Evolutionary conservation across 2,797 vertebrate species (phyloP).

Genomic region (Nyctibius grandis): DNA sequence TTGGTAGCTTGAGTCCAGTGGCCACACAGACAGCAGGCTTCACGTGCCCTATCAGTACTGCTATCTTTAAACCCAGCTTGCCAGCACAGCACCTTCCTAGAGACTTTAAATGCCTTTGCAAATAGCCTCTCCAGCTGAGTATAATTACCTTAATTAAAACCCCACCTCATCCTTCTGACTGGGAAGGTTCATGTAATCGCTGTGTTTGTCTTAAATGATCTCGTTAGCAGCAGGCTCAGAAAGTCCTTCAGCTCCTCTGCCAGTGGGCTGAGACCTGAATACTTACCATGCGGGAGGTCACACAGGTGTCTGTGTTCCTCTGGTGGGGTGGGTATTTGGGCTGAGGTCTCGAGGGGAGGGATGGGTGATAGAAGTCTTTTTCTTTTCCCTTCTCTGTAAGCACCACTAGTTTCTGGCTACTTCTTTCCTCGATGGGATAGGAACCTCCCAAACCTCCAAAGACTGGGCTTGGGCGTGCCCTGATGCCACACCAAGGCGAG

Average conservation of each 20-base stretch:
- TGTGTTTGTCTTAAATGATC: conserved; percentile 46
- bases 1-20: background rate
- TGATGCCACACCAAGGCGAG: background rate
- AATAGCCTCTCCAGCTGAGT: conserved; percentile 60
- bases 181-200: background rate
- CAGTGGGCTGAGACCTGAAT: background rate
- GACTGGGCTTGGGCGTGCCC: background rate
- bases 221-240: conserved; percentile 12
- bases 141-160: conserved; percentile 67
- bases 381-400: background rate
- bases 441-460: background rate
- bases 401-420: accelerated
- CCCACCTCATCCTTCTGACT: conserved; percentile 51
- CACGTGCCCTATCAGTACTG: accelerated
- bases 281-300: background rate
- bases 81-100: background rate
- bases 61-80: background rate
- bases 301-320: background rate
- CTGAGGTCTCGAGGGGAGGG: background rate
- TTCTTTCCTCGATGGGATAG: background rate
- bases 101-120: conserved; percentile 43
- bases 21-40: accelerated
- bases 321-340: background rate
- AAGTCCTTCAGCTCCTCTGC: background rate
- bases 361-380: background rate